Conservation (phyloP, 2,888 invertebrate species). For the Lordiphosa andalusiaca region DNA sequence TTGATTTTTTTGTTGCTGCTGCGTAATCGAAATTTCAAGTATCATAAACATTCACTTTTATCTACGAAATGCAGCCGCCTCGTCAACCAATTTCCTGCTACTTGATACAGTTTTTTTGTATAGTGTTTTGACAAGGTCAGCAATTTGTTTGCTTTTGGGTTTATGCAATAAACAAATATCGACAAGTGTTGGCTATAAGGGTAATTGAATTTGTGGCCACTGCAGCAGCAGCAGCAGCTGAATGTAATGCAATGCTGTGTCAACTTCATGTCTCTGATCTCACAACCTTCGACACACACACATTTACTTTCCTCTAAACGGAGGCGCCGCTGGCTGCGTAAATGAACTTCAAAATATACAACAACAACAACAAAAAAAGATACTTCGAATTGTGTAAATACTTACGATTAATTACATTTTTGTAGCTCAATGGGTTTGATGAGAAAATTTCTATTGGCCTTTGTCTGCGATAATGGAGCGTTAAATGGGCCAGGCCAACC, state of each 20-base stretch:
- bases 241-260: conserved; percentile 15
- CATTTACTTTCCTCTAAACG: conserved; percentile 11
- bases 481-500: conserved; percentile 58
- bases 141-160: conserved; percentile 34
- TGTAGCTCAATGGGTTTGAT: conserved; percentile 47
- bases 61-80: conserved; percentile 43
- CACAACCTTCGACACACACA: conserved; percentile 6
- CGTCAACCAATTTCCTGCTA: conserved; percentile 69
- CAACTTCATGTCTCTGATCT: conserved; percentile 22
- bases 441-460: conserved; percentile 56
- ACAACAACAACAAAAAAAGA: conserved; percentile 3
- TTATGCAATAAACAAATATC: conserved; percentile 62
- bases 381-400: conserved; percentile 52
- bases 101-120: conserved; percentile 63
- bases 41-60: conserved; percentile 73
- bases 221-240: conserved; percentile 15
- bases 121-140: conserved; percentile 49
- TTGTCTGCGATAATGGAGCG: conserved; percentile 57
- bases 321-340: conserved; percentile 21
- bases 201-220: conserved; percentile 32
- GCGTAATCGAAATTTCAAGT: conserved; percentile 61
- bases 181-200: conserved; percentile 21
- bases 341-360: no score
- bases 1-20: conserved; percentile 40
- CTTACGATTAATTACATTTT: conserved; percentile 67